Conservation (phyloP, 1,140 invertebrate genomes). For the Pygmarrhopalites habei region DNA sequence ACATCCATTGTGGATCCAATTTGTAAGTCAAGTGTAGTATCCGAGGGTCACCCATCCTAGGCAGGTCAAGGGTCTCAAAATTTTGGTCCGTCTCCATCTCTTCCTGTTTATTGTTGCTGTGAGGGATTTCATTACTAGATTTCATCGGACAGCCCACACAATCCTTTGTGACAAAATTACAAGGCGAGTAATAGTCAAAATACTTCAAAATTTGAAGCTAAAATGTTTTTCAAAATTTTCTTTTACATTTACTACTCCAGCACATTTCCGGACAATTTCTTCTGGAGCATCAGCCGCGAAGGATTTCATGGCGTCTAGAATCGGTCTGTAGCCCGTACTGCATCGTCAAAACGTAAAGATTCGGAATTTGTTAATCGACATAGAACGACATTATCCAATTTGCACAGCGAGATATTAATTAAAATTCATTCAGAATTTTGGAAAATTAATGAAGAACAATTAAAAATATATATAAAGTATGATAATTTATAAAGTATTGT, state of each 20-base stretch:
- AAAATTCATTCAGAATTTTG: too few relatives aligned
- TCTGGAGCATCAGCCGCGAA: constrained; percentile 43
- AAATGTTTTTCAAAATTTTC: too few relatives aligned
- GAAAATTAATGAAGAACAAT: too few relatives aligned
- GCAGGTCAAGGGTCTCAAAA: constrained; percentile 42
- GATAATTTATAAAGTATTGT: too few relatives aligned
- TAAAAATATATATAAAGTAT: too few relatives aligned
- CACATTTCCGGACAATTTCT: constrained; percentile 40
- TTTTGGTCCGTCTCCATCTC: background rate
- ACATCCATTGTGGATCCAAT: constrained; percentile 39
- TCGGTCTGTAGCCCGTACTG: constrained; percentile 78
- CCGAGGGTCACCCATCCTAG: background rate
- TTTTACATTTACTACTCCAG: too few relatives aligned
- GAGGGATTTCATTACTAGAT: constrained; percentile 62
- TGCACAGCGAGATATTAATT: too few relatives aligned
- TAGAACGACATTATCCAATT: too few relatives aligned
- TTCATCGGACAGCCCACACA: constrained; percentile 76
- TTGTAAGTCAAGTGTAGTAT: constrained; percentile 10
- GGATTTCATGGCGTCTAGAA: constrained; percentile 56
- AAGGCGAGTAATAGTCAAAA: too few relatives aligned
- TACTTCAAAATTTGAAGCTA: too few relatives aligned
- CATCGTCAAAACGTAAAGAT: too few relatives aligned
- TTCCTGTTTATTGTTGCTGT: constrained; percentile 45
- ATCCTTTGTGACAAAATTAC: constrained; percentile 64
- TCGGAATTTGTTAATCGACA: too few relatives aligned